Base-by-base conservation (phyloP, 2,888 invertebrate genomes). In the Atrina japonica region DNA sequence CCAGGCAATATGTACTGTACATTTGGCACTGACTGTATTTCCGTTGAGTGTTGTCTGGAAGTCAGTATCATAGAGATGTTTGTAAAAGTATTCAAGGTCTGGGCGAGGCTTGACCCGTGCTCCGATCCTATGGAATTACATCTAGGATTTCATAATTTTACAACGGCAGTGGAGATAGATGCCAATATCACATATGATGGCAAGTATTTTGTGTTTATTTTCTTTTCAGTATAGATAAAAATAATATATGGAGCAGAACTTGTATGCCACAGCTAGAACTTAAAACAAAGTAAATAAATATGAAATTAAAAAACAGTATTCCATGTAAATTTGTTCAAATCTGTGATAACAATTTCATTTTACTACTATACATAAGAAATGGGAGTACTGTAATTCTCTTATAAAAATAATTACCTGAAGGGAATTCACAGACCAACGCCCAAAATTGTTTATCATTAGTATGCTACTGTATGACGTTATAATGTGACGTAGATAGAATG, bases 21-120 rank as follows among this genome's bases (percentile, higher is more conserved):
- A 7, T 71, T 85, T 60, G 84, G 85, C 52, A 60, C 75, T 6
- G 76, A 76, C 58, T 86, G 86, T 68, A 69, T 85, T 47, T 83
- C 83, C 7, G 43, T 86, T 18, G 83, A 86, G 60, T 86, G 86
- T 50, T 86, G 86, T 70, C 59, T 83, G 21, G 78, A 81, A 50
- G 61, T 85, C n/a, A 83, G 84, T 59, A 41, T 69, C 6, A 71
- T 80, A 27, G 68, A 78, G 27, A 73, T 86, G 66, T 80, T 83
- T 58, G 63, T 78, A 41, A 84, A 83, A 49, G 75, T 80, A 16
- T 81, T 77, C 65, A 81, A 81, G 61, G 75, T 76, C 14, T 85
- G 75, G 60, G 78, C 78, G 0, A 70, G 84, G 21, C 68, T 83
- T 25, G 84, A 85, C 49, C 81, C 82, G 6, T 79, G 83, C 58